Conservation (phyloP, 2,113 vertebrate genomes). For the Serilophus lunatus region DNA sequence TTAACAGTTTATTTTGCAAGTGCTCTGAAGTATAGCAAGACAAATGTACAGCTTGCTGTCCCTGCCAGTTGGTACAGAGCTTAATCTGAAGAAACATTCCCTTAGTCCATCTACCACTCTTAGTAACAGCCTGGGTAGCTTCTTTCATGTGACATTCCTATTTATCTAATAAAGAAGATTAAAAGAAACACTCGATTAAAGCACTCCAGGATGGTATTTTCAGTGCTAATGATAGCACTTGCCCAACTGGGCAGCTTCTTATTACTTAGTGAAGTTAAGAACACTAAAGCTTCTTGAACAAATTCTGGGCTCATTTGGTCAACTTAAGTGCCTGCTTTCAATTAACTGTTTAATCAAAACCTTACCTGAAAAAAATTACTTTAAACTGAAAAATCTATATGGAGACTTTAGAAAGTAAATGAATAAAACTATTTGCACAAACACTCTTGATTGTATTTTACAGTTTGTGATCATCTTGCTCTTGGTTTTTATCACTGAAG, state of each 20-base stretch:
- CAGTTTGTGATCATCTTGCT: slow-evolving; percentile 96
- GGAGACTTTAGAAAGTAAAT: background rate
- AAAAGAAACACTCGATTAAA: background rate
- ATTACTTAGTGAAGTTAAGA: background rate
- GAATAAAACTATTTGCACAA: background rate
- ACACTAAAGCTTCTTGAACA: background rate
- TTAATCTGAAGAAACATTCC: background rate
- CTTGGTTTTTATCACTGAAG: slow-evolving; percentile 94
- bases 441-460: slow-evolving; percentile 34
- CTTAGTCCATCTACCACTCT: background rate
- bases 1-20: background rate
- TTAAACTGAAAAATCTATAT: background rate
- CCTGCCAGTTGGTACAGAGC: background rate
- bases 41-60: background rate
- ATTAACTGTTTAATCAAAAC: background rate
- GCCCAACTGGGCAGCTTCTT: background rate
- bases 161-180: background rate
- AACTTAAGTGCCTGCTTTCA: background rate
- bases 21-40: background rate
- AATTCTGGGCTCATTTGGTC: background rate
- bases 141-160: background rate
- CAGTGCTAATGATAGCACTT: background rate
- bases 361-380: background rate
- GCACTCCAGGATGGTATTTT: background rate
- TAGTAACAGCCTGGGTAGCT: background rate